Conservation (phyloP, 2,113 vertebrate species). For the Psettodes erumei region DNA sequence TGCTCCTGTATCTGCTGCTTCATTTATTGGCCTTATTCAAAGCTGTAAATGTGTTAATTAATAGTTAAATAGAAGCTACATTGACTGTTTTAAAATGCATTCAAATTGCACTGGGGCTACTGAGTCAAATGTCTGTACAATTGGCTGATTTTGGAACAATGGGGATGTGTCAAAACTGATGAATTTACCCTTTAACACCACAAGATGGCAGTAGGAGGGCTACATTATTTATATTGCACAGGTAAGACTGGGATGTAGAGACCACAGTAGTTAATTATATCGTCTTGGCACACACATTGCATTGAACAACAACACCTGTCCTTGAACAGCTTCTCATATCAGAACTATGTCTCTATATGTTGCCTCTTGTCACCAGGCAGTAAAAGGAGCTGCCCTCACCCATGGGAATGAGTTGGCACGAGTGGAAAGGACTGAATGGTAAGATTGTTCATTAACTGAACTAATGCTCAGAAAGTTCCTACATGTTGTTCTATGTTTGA, state of each 20-base stretch:
- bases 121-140: slow-evolving; percentile 14
- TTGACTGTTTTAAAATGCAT: slow-evolving; percentile 1
- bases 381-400: slow-evolving; percentile 91
- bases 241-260: slow-evolving; percentile 50
- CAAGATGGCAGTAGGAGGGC: slow-evolving; percentile 65
- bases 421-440: slow-evolving; percentile 89
- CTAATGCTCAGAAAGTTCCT: slow-evolving; percentile 36
- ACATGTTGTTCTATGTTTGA: slow-evolving; percentile 1
- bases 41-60: background rate
- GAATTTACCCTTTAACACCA: slow-evolving; percentile 49
- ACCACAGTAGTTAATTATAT: slow-evolving; percentile 3
- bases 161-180: slow-evolving; percentile 40
- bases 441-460: slow-evolving; percentile 79
- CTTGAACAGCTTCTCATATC: slow-evolving; percentile 51
- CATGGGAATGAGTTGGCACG: slow-evolving; percentile 86
- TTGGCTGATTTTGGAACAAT: slow-evolving; percentile 66
- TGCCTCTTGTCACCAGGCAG: slow-evolving; percentile 95
- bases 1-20: slow-evolving; percentile 28
- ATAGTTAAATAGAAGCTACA: background rate
- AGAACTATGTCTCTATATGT: slow-evolving; percentile 90
- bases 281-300: background rate
- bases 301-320: slow-evolving; percentile 47
- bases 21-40: slow-evolving; percentile 29
- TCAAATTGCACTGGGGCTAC: background rate
- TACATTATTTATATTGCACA: slow-evolving; percentile 41